Conservation (phyloP, 2,113 vertebrate genomes). For the Patagioenas fasciata region DNA sequence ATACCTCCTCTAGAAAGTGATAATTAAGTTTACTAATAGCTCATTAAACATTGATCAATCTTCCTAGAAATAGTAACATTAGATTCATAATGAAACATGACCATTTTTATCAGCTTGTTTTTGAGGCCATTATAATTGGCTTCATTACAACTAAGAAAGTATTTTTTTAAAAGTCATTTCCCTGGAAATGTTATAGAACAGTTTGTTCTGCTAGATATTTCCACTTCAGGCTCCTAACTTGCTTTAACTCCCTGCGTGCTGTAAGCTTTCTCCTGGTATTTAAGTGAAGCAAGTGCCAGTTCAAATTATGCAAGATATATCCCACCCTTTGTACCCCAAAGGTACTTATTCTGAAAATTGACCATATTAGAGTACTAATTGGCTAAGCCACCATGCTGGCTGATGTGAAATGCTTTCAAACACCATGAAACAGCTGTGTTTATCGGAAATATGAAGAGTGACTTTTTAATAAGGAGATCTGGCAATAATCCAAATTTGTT, state of each 20-base stretch:
- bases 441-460: slow-evolving; percentile 72
- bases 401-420: slow-evolving; percentile 71
- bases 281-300: slow-evolving; percentile 29
- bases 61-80: slow-evolving; percentile 63
- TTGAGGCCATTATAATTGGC: slow-evolving; percentile 56
- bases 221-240: slow-evolving; percentile 33
- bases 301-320: slow-evolving; percentile 52
- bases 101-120: slow-evolving; percentile 46
- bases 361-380: slow-evolving; percentile 64
- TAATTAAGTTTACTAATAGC: slow-evolving; percentile 61
- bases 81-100: slow-evolving; percentile 41
- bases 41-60: slow-evolving; percentile 59
- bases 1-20: slow-evolving; percentile 1
- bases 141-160: slow-evolving; percentile 68
- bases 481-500: slow-evolving; percentile 66
- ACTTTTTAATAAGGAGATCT: slow-evolving; percentile 74
- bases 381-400: slow-evolving; percentile 57
- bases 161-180: slow-evolving; percentile 58
- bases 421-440: slow-evolving; percentile 68
- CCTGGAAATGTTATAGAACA: slow-evolving; percentile 65
- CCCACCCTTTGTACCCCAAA: slow-evolving; percentile 44
- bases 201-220: slow-evolving; percentile 57
- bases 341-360: slow-evolving; percentile 63
- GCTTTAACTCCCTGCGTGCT: slow-evolving; percentile 46
- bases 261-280: not conserved